These are phyloP conservation scores for Arctia plantaginis DNA, from an alignment of 2,888 invertebrate species.

Conservation along the genomic window DNA sequence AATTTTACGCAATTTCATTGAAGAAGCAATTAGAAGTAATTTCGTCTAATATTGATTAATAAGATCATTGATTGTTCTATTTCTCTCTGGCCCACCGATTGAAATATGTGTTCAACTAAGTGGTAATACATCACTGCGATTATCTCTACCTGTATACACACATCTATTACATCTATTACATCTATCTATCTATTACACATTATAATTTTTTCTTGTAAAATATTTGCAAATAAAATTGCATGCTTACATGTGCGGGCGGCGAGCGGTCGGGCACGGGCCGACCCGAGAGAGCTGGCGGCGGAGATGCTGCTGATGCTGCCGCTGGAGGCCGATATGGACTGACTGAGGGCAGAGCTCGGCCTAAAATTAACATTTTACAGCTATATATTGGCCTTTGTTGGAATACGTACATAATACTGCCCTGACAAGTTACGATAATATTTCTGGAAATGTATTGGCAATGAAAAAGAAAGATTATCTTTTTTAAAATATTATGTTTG, in stretches of 20 bases:
- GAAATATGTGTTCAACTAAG: too few species aligned
- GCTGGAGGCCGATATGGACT: constrained; percentile 89
- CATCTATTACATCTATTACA: too few species aligned
- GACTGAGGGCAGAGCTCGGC: constrained; percentile 93
- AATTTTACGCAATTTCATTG: too few species aligned
- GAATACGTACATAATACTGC: background rate
- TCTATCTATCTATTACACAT: background rate
- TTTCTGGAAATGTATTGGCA: too few species aligned
- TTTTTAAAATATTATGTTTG: too few species aligned
- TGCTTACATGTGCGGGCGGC: constrained; percentile 89
- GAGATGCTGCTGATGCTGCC: constrained; percentile 87
- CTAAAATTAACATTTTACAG: constrained; percentile 59
- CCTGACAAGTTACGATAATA: too few species aligned
- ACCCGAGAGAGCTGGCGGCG: constrained; percentile 86
- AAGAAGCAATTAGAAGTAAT: background rate
- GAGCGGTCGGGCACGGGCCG: constrained; percentile 88
- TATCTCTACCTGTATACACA: too few species aligned
- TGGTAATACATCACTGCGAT: too few species aligned
- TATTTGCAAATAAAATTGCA: background rate
- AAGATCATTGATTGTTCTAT: too few species aligned
- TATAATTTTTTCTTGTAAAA: background rate
- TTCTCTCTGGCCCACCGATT: background rate
- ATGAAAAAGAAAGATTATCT: too few species aligned
- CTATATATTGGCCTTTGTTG: background rate
- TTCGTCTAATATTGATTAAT: background rate